Conservation (phyloP, 35 echinoderm and acorn worm species). For the Apostichopus californicus region DNA sequence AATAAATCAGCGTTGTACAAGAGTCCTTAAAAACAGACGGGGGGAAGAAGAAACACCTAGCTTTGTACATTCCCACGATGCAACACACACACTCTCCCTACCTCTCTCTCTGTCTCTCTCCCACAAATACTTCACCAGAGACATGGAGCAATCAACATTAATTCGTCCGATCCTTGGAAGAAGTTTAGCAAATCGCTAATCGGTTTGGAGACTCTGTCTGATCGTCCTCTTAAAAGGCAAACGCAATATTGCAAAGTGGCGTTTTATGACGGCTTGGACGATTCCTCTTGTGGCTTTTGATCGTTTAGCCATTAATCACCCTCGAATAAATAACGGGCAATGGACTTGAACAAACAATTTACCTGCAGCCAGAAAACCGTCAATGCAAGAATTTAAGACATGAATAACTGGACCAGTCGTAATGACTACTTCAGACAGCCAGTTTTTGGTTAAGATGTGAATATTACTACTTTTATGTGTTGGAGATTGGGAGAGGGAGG, state of each 20-base stretch:
- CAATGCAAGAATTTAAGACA: no score
- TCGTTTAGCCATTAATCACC: slow-evolving; percentile 26
- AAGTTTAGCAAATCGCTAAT: slow-evolving; percentile 17
- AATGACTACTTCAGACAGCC: no score
- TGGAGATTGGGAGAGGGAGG: no score
- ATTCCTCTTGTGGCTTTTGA: slow-evolving; percentile 23
- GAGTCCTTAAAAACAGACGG: slow-evolving; percentile 10
- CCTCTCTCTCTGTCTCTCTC: neutral
- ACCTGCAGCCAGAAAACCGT: neutral
- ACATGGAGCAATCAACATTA: slow-evolving; percentile 14
- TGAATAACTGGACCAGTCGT: no score
- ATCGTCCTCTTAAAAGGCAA: slow-evolving; percentile 36
- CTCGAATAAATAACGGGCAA: neutral
- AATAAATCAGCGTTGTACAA: slow-evolving; percentile 31
- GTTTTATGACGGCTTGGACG: slow-evolving; percentile 14
- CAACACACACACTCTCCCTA: neutral
- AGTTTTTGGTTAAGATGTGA: no score
- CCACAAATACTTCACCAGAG: slow-evolving; percentile 4
- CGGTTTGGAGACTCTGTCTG: neutral
- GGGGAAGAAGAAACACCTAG: neutral
- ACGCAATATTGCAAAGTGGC: slow-evolving; percentile 32
- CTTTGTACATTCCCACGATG: neutral
- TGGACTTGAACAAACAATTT: slow-evolving; percentile 18
- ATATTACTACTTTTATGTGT: no score
- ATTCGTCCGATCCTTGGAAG: neutral